Conservation (phyloP, 2,113 vertebrate species). For the Todiramphus saurophagus region DNA sequence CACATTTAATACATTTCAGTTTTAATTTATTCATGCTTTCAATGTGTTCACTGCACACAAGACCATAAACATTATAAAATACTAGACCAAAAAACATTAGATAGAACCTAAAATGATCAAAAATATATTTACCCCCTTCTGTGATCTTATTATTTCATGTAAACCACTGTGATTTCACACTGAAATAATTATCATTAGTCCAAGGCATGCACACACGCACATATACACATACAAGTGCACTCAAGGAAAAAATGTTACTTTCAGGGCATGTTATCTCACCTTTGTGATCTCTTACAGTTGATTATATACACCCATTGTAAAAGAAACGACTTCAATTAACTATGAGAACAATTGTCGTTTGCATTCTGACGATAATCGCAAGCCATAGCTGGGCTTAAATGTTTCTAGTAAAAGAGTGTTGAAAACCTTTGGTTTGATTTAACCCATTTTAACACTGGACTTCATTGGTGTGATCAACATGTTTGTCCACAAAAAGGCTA, state of each 20-base stretch:
- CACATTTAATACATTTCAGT: constrained; percentile 60
- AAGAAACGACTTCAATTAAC: constrained; percentile 76
- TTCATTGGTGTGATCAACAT: background rate
- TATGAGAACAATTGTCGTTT: constrained; percentile 75
- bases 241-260: constrained; percentile 68
- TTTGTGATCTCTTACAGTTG: constrained; percentile 70
- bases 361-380: constrained; percentile 70
- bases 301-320: constrained; percentile 73
- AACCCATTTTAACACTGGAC: constrained; percentile 33
- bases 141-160: constrained; percentile 84
- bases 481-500: background rate
- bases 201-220: constrained; percentile 52
- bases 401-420: constrained; percentile 56
- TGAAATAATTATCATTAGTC: constrained; percentile 88
- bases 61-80: constrained; percentile 67
- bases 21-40: constrained; percentile 69
- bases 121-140: constrained; percentile 85
- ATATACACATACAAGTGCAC: constrained; percentile 45
- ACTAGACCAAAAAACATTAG: constrained; percentile 61
- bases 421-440: constrained; percentile 60
- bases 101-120: constrained; percentile 82
- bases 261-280: constrained; percentile 78
- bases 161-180: constrained; percentile 84
- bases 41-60: constrained; percentile 61
- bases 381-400: constrained; percentile 54